phyloP scores from a whole-genome alignment of 2,888 invertebrate genomes.

The Nemotelus nigrinus region DNA sequence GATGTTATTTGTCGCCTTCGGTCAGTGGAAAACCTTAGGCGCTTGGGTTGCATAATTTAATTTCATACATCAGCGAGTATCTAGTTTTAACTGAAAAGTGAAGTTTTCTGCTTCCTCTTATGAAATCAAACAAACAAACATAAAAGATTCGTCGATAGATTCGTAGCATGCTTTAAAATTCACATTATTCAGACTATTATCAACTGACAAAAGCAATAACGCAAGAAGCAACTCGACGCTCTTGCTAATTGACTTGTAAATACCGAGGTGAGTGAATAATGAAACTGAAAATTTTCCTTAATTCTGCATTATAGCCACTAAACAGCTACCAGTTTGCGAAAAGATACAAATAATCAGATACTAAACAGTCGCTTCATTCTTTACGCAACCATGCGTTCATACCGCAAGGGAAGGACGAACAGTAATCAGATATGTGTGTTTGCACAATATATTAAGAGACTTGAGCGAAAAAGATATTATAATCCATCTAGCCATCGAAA shows the following conservation, averaged over 20 bases:
- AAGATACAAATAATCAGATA: neutral
- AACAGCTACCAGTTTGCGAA: neutral
- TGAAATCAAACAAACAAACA: neutral
- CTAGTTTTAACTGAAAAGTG: neutral
- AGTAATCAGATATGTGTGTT: neutral
- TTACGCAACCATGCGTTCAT: neutral
- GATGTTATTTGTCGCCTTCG: neutral
- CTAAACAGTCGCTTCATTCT: neutral
- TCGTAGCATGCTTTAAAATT: too few relatives aligned
- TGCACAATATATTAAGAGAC: constrained; percentile 4
- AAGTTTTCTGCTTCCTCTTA: neutral
- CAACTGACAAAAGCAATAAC: neutral
- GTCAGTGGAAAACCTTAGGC: neutral
- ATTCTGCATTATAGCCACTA: neutral
- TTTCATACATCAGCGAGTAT: neutral
- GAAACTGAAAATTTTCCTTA: neutral
- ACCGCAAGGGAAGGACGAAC: neutral
- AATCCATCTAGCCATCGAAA: neutral
- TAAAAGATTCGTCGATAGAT: too few relatives aligned
- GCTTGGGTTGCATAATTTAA: neutral
- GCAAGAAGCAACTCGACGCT: neutral
- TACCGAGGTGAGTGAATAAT: constrained; percentile 2
- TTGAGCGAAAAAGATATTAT: constrained; percentile 12
- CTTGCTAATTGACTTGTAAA: constrained; percentile 17
- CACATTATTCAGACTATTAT: neutral